Evolutionary conservation across 1,140 invertebrate genomes (phyloP), one percentile per base, ranked within the genome.

Genomic region (Drosophila equinoxialis): DNA sequence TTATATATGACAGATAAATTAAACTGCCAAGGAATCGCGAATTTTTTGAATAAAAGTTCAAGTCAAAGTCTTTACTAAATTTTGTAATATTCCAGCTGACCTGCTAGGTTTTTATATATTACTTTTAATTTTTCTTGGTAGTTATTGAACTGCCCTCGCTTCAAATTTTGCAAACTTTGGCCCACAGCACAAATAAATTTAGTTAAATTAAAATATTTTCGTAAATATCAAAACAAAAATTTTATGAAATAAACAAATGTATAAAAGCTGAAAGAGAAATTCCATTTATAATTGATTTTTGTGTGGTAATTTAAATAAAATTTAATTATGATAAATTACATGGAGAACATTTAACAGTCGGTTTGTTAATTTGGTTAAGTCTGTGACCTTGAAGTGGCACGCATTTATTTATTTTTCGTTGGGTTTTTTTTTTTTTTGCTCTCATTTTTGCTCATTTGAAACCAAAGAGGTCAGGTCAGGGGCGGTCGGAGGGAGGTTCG

Each of bases 381-480:
- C 60, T 68, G 35, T 51, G 73, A 75, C 73, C 72, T 75, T 75
- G 73, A 75, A 75, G 64, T 48, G 64, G 57, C 48, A 57, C 51
- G 33, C 57, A 48, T 61, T 74, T 67, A 48, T 51, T 55, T 74
- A 61, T 30, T 60, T 23, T 59, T 71, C 10, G 37, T 39, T 3
- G 13, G 13, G 2, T 13, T 13, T 39, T 39, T 3, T 39, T 3
- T 39, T 39, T 11, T 10, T 11, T 13, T 39, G 37, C 30, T 23
- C 54, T 13, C 20, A 55, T 70, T 77, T 65, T 75, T 65, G 65
- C 65, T 63, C 73, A 75, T 75, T 68, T 68, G 72, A 75, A 74
- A 59, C 33, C 6, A 59, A 59, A 51, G 54, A 70, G 74, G 65
- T 75, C 73, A 75, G 59, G 37, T 20, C 37, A 62, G 60, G 37